Percentiles rank a stretch among this genome's conserved stretches.
Conservation (phyloP, 2,797 vertebrate genomes). For the Rhynchotus rufescens region DNA sequence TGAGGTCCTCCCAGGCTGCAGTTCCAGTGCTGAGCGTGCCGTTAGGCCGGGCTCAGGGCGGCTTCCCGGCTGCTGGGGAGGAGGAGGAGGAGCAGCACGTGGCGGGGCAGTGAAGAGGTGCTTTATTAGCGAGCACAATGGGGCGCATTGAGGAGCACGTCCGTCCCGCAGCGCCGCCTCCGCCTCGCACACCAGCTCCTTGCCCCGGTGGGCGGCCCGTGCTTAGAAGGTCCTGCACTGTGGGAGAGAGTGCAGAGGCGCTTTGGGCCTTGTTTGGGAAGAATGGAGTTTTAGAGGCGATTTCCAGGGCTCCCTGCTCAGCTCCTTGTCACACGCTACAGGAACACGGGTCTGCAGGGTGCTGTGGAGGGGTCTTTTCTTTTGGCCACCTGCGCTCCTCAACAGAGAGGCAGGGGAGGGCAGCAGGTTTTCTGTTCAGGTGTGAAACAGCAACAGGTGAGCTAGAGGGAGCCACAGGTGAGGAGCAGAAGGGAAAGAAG, state of each 20-base stretch:
- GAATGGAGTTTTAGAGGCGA: rapidly evolving
- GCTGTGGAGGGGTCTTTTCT: neutral
- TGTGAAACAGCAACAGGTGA: neutral
- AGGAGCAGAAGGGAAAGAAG: neutral
- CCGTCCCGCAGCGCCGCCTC: neutral
- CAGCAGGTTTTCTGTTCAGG: neutral
- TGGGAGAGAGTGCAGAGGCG: neutral
- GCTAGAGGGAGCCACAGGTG: neutral
- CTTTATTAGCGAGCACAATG: conserved; percentile 7
- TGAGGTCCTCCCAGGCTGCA: rapidly evolving
- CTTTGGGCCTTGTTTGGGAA: neutral
- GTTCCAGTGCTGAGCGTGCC: no score
- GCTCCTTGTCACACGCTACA: neutral
- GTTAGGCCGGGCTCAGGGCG: neutral
- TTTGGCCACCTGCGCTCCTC: neutral
- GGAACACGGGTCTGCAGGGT: rapidly evolving
- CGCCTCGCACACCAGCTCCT: rapidly evolving
- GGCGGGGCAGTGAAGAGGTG: neutral
- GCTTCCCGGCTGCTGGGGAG: neutral
- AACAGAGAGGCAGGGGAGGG: neutral
- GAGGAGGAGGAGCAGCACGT: neutral
- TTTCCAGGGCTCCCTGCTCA: neutral
- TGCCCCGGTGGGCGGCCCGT: neutral
- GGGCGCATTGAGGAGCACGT: neutral
- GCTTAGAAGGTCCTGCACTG: neutral